phyloP scores from a whole-genome alignment of 1,140 invertebrate species.

The Colletes latitarsis region DNA sequence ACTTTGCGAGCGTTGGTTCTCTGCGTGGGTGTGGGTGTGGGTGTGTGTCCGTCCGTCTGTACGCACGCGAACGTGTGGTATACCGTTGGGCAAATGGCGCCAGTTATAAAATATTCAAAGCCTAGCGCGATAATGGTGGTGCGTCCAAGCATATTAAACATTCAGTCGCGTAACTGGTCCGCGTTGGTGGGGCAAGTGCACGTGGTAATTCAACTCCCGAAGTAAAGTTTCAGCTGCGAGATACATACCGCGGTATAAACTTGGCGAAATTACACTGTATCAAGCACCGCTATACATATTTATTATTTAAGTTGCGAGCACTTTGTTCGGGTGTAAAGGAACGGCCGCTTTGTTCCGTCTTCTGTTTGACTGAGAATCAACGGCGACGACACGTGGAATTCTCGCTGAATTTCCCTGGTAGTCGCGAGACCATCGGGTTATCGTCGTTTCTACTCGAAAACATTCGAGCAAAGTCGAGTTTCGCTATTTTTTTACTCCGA shows the following conservation, averaged over 20 bases:
- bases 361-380: conserved; percentile 23
- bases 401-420: background rate
- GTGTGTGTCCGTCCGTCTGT: background rate
- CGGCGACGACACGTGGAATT: conserved; percentile 10
- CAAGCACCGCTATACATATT: conserved; percentile 45
- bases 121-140: conserved; percentile 63
- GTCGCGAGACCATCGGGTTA: background rate
- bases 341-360: conserved; percentile 18
- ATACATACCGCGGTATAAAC: conserved; percentile 52
- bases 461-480: too few relatives aligned
- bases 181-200: conserved; percentile 38
- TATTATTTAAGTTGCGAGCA: conserved; percentile 49
- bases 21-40: background rate
- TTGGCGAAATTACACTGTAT: conserved; percentile 55
- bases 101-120: conserved; percentile 65
- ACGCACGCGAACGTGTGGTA: background rate
- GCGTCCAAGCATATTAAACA: conserved; percentile 68
- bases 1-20: conserved; percentile 13
- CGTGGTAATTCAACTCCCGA: conserved; percentile 59
- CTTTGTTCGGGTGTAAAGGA: conserved; percentile 27
- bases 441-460: too few relatives aligned
- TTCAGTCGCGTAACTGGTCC: conserved; percentile 59
- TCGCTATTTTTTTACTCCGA: too few relatives aligned
- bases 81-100: conserved; percentile 46
- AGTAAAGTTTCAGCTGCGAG: conserved; percentile 41